A percentile compares a stretch with the other conserved stretches of the same genome.
Evolutionary conservation across 1,140 invertebrate species (phyloP).

Genomic region (Hylyphantes graminicola): DNA sequence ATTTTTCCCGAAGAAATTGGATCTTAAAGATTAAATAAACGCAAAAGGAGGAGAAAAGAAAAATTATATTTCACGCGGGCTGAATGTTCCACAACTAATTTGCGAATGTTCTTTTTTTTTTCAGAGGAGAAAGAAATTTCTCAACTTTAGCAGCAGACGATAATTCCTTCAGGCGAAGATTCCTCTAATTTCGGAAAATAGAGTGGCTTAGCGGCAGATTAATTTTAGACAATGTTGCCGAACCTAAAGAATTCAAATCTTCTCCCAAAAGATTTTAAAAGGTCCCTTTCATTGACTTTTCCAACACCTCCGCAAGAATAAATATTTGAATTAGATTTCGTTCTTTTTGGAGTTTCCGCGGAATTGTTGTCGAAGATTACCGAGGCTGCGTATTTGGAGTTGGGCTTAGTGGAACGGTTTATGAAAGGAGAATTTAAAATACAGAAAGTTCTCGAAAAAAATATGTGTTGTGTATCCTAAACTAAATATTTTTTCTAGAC

Average conservation of each 20-base stretch:
- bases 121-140: background rate
- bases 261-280: slow-evolving; percentile 15
- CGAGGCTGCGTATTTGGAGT: background rate
- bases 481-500: too few relatives aligned
- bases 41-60: background rate
- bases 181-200: background rate
- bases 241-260: background rate
- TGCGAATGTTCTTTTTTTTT: background rate
- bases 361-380: slow-evolving; percentile 26
- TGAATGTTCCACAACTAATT: background rate
- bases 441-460: too few relatives aligned
- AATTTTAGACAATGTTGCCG: slow-evolving; percentile 39
- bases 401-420: background rate
- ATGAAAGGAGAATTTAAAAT: too few relatives aligned
- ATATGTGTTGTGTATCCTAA: too few relatives aligned
- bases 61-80: background rate
- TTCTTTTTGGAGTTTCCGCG: slow-evolving; percentile 3
- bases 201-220: slow-evolving; percentile 29
- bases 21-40: background rate
- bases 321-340: slow-evolving; percentile 36
- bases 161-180: too few relatives aligned
- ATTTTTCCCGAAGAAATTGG: slow-evolving; percentile 19
- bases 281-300: slow-evolving; percentile 11
- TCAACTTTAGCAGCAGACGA: too few relatives aligned
- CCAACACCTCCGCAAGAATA: background rate